These are phyloP conservation scores for Neodiprion pinetum DNA, from an alignment of 1,140 invertebrate species.

Conservation along the genomic window DNA sequence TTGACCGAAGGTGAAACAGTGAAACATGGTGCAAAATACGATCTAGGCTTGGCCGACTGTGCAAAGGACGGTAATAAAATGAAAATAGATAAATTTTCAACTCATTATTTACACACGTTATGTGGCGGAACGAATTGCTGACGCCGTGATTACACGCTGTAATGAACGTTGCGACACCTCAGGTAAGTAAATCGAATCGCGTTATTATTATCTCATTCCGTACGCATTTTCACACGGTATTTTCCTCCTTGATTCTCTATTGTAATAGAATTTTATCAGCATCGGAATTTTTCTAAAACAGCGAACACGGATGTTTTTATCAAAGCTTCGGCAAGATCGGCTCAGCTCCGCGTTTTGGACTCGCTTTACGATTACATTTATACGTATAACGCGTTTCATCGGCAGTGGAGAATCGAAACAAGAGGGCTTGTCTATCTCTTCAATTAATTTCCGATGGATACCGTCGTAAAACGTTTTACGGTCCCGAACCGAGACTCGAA, in stretches of 20 bases:
- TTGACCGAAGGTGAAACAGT: background rate
- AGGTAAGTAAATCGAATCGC: too few species aligned
- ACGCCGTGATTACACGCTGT: background rate
- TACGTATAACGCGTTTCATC: background rate
- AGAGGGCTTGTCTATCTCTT: conserved; percentile 29
- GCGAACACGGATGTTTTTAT: too few species aligned
- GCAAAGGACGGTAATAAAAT: background rate
- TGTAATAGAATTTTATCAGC: too few species aligned
- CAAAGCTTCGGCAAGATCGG: too few species aligned
- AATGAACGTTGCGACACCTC: too few species aligned
- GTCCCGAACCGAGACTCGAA: background rate
- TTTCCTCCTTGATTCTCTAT: too few species aligned
- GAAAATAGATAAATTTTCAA: too few species aligned
- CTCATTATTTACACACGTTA: background rate
- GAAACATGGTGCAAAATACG: background rate
- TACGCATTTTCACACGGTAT: too few species aligned
- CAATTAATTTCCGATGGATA: conserved; percentile 41
- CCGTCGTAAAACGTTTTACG: conserved; percentile 37
- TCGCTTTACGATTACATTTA: background rate
- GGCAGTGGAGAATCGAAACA: background rate
- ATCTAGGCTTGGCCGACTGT: background rate
- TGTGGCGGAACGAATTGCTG: background rate
- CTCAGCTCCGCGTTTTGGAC: background rate
- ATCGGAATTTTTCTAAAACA: too few species aligned
- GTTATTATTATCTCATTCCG: too few species aligned